phyloP scores from a whole-genome alignment of 2,888 invertebrate genomes.

The Syritta pipiens region DNA sequence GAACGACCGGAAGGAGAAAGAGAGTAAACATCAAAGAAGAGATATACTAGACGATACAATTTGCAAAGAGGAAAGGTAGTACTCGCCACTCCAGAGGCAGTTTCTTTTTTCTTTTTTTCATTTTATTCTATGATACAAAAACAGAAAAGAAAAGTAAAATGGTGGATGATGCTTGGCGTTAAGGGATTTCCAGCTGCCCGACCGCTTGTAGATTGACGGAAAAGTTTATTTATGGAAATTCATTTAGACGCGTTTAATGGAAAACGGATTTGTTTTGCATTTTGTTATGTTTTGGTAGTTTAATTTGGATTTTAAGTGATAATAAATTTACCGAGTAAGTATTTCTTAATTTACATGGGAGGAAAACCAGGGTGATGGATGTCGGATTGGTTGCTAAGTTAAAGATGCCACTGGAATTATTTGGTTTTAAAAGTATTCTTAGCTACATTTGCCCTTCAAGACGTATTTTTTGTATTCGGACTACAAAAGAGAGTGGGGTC shows the following conservation, averaged over 20 bases:
- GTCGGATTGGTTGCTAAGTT: no score
- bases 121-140: neutral
- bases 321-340: no score
- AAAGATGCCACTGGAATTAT: no score
- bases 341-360: no score
- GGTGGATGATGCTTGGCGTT: conserved; percentile 54
- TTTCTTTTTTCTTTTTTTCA: neutral
- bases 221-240: conserved; percentile 67
- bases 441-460: no score
- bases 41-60: neutral
- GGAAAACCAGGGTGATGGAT: no score
- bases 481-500: no score
- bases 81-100: neutral
- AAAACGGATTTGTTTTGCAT: conserved; percentile 59
- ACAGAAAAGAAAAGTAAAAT: neutral
- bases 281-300: conserved; percentile 30
- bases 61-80: neutral
- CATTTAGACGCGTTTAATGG: conserved; percentile 60
- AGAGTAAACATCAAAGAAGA: neutral
- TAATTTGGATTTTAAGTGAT: conserved; percentile 39
- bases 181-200: conserved; percentile 42
- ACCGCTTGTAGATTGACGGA: conserved; percentile 37
- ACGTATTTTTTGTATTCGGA: no score
- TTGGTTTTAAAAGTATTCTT: no score
- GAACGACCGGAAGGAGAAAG: neutral